Evolutionary conservation across 2,797 vertebrate genomes (phyloP), one percentile per base, ranked within the genome.

Genomic region (Malacoctenus gilli): DNA sequence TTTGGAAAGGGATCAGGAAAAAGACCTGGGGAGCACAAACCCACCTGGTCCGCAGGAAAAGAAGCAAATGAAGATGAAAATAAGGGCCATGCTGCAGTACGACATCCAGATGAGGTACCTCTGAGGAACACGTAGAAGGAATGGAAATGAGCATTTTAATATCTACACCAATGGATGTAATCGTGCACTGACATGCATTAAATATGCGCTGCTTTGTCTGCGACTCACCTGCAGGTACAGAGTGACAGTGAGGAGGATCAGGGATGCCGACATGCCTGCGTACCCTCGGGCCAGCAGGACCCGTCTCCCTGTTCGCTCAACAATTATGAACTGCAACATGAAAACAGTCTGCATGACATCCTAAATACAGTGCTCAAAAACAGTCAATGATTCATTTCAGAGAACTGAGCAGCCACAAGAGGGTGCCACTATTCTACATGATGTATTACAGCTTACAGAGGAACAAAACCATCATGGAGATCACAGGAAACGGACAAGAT

Each of bases 291-390:
- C 23, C 10, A 92, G 9, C 54, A 91, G 68, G 18, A 53, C 34
- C 8, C 68, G 89, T 40, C 81, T 89, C 39, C 86, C 83, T 2
- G 82, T 79, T 15, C 43, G 86, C 60, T 93, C 92, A 20, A 93
- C 85, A 0, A 92, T 72, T 71, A 93, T 67, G 13, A 86, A 89
- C 95, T 95, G 84, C 25, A 72, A 75, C 30, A 59, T n/a, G 12
- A 60, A 44, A 76, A 16, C 2, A 76, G 25, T 6, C 9, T 28
- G n/a, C n/a, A n/a, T n/a, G n/a, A n/a, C 46, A 66, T 36, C 42
- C 41, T 44, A 38, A 58, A 9, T 4, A 7, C 2, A 8, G 16
- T 11, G 15, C 7, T n/a, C n/a, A 41, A 8, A 5, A 2, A 0
- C 9, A 15, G 36, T 28, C 5, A 5, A 28, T 6, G 9, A 28